Conservation (phyloP, 35 echinoderm and acorn worm species). For the Holothuria glaberrima region DNA sequence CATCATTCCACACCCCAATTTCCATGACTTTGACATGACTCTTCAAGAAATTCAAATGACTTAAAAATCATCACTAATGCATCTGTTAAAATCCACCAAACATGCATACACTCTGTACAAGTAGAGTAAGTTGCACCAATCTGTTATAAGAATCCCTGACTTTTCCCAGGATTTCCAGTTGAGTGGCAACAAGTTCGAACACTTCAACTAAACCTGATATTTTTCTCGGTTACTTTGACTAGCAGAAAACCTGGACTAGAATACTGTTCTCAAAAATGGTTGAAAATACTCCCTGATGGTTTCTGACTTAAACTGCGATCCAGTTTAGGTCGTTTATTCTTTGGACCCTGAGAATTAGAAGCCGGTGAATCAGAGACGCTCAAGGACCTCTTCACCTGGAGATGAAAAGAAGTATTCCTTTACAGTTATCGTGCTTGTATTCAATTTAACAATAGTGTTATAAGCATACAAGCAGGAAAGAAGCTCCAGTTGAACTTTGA, state of each 20-base stretch:
- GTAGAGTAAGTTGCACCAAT: no score
- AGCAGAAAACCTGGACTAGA: neutral
- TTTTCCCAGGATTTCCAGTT: no score
- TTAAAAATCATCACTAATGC: no score
- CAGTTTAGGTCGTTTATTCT: slow-evolving; percentile 66
- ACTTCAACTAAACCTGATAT: no score
- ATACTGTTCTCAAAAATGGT: slow-evolving; percentile 56
- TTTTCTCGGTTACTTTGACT: neutral
- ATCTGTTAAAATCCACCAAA: no score
- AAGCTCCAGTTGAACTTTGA: neutral
- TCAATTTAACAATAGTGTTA: neutral
- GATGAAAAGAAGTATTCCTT: slow-evolving; percentile 1
- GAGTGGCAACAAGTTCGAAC: no score
- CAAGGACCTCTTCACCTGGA: slow-evolving; percentile 72
- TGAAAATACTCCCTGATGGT: slow-evolving; percentile 71
- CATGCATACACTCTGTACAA: no score
- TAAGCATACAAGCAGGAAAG: neutral
- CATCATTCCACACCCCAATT: no score
- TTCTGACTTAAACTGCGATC: slow-evolving; percentile 73
- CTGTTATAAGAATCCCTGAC: no score
- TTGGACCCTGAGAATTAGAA: slow-evolving; percentile 9
- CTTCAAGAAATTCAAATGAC: no score
- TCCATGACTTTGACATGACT: no score
- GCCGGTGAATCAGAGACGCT: slow-evolving; percentile 56
- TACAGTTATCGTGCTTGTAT: neutral